Conservation (phyloP, 2,888 invertebrate genomes). For the Thecophora atra region DNA sequence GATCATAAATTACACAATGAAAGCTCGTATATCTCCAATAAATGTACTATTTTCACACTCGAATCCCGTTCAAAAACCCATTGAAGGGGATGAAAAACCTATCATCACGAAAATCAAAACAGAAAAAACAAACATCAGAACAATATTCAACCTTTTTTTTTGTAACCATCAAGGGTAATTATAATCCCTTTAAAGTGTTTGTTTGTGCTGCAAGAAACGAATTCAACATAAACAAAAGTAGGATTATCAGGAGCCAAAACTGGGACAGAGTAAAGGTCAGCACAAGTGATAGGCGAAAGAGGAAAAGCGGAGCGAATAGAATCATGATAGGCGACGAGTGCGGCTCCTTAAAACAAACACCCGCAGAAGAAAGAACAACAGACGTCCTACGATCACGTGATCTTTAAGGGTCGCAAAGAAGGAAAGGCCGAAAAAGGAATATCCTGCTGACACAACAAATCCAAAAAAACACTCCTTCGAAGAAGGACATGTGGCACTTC, state of each 20-base stretch:
- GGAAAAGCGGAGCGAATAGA: neutral
- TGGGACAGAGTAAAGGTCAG: neutral
- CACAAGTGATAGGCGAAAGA: neutral
- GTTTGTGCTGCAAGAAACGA: neutral
- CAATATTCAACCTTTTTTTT: constrained; percentile 15
- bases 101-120: neutral
- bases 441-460: constrained; percentile 13
- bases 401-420: neutral
- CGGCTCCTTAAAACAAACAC: neutral
- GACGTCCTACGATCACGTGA: neutral
- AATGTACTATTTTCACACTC: constrained; percentile 14
- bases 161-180: neutral
- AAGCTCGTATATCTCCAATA: neutral
- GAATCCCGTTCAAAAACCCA: neutral
- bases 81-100: neutral
- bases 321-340: neutral
- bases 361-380: neutral
- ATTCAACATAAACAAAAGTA: neutral
- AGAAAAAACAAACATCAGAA: neutral
- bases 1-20: neutral
- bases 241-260: neutral
- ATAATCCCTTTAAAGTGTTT: neutral
- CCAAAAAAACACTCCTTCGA: neutral
- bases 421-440: neutral
- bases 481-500: constrained; percentile 11